Base-by-base conservation (phyloP, 2,888 invertebrate genomes). In the Agrochola litura region DNA sequence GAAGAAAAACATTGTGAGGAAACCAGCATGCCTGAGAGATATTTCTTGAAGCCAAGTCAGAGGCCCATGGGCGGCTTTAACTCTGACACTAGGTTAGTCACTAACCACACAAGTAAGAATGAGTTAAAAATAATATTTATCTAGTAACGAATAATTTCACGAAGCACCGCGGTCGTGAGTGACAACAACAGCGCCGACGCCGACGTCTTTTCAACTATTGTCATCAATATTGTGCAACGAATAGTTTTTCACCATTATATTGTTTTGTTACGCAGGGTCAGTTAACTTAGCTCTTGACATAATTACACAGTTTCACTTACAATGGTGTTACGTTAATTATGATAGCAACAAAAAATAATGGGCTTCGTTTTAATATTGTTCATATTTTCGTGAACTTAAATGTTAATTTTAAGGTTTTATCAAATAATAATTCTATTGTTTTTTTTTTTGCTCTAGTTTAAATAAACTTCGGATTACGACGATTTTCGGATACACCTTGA, bases 211-310 rank as follows among this genome's bases (percentile, higher is more conserved):
- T 46, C 14, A 52, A 64, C 82, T 56, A 88, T 89, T 88, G 86
- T 88, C 86, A 88, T 88, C 81, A 76, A 74, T 75, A 81, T 90
- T 85, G 64, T 70, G 82, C 73, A 82, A 89, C 66, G 61, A 77
- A 78, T 76, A 73, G 25, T 85, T 89, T 87, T 84, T 84, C 49
- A 79, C 77, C 71, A 77, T 73, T 73, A 76, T 81, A 84, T 84
- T 86, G 79, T 83, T 76, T 83, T 85, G 78, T 83, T 76, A 78
- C 69, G 76, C 86, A 83, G 80, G 87, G 82, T 86, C 80, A 77
- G 81, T 84, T 84, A 79, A 85, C 46, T 72, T 54, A 90, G 90
- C 85, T 92, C 92, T 93, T 92, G 92, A 92, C 92, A 92, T 92
- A 84, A 92, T 93, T 92, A 86, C 91, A 90, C 85, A 82, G 90